Evolutionary conservation across 2,888 invertebrate genomes (phyloP).

Genomic region (Brachyptera risi): DNA sequence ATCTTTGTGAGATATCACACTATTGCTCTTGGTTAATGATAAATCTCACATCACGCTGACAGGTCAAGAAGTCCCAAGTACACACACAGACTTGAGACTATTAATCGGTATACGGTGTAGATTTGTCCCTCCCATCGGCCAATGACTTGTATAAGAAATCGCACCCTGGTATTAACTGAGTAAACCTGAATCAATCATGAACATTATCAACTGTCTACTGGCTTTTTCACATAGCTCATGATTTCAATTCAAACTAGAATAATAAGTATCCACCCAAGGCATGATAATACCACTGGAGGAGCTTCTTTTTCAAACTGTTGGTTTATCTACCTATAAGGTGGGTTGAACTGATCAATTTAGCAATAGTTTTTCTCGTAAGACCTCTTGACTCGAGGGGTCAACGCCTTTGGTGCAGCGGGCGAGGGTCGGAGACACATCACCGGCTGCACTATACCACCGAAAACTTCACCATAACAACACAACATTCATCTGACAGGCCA

Average conservation of each 20-base stretch:
- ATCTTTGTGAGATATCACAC: slow-evolving; percentile 3
- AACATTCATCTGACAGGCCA: not conserved
- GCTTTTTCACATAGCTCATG: no score
- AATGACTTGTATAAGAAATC: not conserved
- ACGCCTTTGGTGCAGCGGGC: not conserved
- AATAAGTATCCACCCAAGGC: no score
- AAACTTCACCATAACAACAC: not conserved
- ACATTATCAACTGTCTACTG: no score
- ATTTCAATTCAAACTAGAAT: no score
- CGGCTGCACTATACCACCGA: no score
- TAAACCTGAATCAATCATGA: slow-evolving; percentile 9
- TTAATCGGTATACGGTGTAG: not conserved
- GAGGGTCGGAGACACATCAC: not conserved
- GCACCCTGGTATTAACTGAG: not conserved
- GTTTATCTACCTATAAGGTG: no score
- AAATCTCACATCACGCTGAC: slow-evolving; percentile 13
- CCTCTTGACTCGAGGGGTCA: slow-evolving; percentile 3
- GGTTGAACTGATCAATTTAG: no score
- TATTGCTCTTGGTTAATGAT: not conserved
- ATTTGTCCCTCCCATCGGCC: slow-evolving; percentile 5
- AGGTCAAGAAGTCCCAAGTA: not conserved
- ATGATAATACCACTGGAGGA: no score
- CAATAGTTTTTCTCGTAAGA: no score
- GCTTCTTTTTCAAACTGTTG: no score
- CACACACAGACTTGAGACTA: not conserved